Base-by-base conservation (phyloP, 2,797 vertebrate genomes). In the Micrastur ruficollis region DNA sequence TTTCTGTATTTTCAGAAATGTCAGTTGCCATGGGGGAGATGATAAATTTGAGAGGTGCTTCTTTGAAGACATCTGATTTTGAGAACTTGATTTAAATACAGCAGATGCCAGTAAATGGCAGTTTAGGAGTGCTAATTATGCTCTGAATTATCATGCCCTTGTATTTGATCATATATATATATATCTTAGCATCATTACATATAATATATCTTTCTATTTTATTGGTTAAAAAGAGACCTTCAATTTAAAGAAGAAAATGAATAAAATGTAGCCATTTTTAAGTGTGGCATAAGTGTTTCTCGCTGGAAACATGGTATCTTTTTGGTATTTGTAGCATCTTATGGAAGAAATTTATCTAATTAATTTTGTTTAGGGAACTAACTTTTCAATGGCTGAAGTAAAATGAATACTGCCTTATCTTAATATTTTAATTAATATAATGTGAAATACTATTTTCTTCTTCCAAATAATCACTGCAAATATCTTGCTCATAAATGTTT, bases 41-140 rank as follows among this genome's bases (percentile, higher is more conserved):
- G 83, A 93, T 79, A 86, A 63, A 90, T 94, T 90, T 93, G 70
- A 93, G 89, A 90, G 66, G 78, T 73, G 56, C 50, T 84, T 93
- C 86, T 92, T 83, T 68, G 78, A 86, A 93, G 92, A 83, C n/a
- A 75, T 93, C 67, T 93, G 73, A 91, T 84, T 88, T 75, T 73
- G 78, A 76, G 74, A 95, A 81, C 70, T 85, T 93, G 58, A 81
- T 59, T 86, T 86, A 89, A 92, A 94, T 55, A 76, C 42, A 95
- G 83, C 83, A 96, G 90, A 89, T 94, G 93, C 58, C 52, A 84
- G 66, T 89, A 96, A 94, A 81, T 68, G 55, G 29, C 87, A 94
- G 63, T 80, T 93, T 78, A 90, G 73, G 25, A 93, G 29, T 94
- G 73, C 47, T 96, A 92, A 94, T 89, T 90, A 50, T 81, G 31